Percentiles rank a stretch among this genome's conserved stretches.
Conservation (phyloP, 2,888 invertebrate genomes). For the Lacanobia wlatinum region DNA sequence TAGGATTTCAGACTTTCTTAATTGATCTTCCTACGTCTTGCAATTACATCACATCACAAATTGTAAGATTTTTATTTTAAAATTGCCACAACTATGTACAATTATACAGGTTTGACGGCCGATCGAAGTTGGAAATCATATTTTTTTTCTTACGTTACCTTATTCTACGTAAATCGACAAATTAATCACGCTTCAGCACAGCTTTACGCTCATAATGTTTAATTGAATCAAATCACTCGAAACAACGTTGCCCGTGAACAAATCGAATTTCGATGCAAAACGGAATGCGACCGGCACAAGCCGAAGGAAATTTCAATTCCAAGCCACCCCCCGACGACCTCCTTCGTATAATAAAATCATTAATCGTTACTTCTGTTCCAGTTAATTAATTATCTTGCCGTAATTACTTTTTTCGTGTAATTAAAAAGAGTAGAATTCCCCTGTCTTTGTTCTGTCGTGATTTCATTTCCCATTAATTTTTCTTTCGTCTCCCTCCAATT, state of each 20-base stretch:
- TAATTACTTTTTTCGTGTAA: constrained; percentile 91
- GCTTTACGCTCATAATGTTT: constrained; percentile 79
- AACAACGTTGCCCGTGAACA: constrained; percentile 80
- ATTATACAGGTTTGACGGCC: constrained; percentile 63
- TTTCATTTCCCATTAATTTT: constrained; percentile 91
- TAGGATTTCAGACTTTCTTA: constrained; percentile 58
- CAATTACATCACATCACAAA: constrained; percentile 59
- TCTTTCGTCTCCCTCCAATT: constrained; percentile 92
- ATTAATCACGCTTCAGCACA: constrained; percentile 74
- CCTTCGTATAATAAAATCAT: constrained; percentile 91
- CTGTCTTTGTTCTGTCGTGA: constrained; percentile 90
- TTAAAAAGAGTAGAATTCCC: constrained; percentile 91
- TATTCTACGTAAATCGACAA: constrained; percentile 68
- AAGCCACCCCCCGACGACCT: constrained; percentile 84
- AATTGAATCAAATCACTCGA: constrained; percentile 85
- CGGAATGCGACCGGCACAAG: constrained; percentile 76
- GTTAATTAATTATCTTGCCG: constrained; percentile 91
- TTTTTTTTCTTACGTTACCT: constrained; percentile 63
- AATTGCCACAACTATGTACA: constrained; percentile 55
- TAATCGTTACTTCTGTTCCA: constrained; percentile 91
- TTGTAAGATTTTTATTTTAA: constrained; percentile 44
- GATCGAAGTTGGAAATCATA: constrained; percentile 49
- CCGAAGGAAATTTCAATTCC: constrained; percentile 87
- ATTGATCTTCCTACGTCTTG: constrained; percentile 46
- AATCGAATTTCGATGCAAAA: constrained; percentile 84